A percentile compares a stretch with the other conserved stretches of the same genome.
Evolutionary conservation across 2,888 invertebrate genomes (phyloP).

Genomic region (Dinocampus coccinellae): DNA sequence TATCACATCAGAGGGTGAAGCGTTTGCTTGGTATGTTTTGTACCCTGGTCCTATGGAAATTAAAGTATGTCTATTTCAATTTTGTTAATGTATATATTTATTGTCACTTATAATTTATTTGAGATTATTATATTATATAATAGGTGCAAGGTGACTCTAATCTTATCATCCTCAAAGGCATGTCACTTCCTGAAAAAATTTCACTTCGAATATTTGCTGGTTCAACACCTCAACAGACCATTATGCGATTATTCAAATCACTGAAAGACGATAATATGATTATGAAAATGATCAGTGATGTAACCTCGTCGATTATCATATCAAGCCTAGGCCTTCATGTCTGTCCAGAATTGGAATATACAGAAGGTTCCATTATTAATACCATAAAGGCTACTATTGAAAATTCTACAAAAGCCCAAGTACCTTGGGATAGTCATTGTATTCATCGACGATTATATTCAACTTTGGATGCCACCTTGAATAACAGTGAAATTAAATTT

Average conservation of each 20-base stretch:
- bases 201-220: conserved; percentile 46
- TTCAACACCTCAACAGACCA: conserved; percentile 43
- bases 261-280: neutral
- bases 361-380: conserved; percentile 12
- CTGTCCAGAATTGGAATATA: conserved; percentile 42
- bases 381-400: conserved; percentile 23
- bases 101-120: too few species aligned
- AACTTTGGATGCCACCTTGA: conserved; percentile 37
- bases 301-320: neutral
- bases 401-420: conserved; percentile 3
- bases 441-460: conserved; percentile 43
- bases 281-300: neutral
- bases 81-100: too few species aligned
- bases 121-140: neutral
- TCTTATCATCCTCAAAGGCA: conserved; percentile 49
- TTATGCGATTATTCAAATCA: conserved; percentile 39
- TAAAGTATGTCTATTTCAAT: conserved; percentile 34
- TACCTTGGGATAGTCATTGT: conserved; percentile 52
- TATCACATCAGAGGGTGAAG: conserved; percentile 41
- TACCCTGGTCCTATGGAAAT: conserved; percentile 49
- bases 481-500: neutral
- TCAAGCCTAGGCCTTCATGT: conserved; percentile 48
- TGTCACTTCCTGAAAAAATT: conserved; percentile 46
- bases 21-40: conserved; percentile 42
- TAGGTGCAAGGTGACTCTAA: conserved; percentile 52